phyloP scores from a whole-genome alignment of 2,888 invertebrate genomes.

The Anoplius nigerrimus region DNA sequence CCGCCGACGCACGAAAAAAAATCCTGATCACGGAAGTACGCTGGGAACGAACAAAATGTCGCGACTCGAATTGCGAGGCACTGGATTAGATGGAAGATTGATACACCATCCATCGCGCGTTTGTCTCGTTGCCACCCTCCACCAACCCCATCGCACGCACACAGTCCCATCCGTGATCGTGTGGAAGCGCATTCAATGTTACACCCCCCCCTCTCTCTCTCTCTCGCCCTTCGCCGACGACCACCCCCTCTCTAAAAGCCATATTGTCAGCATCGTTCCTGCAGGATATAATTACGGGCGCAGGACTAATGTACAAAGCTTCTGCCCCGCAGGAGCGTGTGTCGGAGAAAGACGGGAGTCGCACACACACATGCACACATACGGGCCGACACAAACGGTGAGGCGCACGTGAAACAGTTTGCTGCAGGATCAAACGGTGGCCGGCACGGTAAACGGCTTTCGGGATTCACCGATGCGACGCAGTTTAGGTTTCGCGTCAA shows the following conservation, averaged over 20 bases:
- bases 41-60: too few relatives aligned
- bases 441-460: constrained; percentile 24
- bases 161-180: too few relatives aligned
- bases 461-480: neutral
- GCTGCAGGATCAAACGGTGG: constrained; percentile 30
- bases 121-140: neutral
- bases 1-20: too few relatives aligned
- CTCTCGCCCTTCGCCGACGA: neutral
- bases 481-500: neutral
- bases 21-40: too few relatives aligned
- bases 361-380: constrained; percentile 17
- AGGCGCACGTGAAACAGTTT: constrained; percentile 2
- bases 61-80: neutral
- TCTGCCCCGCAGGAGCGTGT: neutral
- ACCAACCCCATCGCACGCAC: neutral
- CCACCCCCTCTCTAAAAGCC: constrained; percentile 7
- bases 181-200: too few relatives aligned
- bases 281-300: constrained; percentile 38
- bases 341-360: constrained; percentile 19
- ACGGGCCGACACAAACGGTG: constrained; percentile 9
- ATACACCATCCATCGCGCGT: too few relatives aligned
- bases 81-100: too few relatives aligned
- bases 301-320: constrained; percentile 40
- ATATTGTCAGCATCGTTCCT: constrained; percentile 37
- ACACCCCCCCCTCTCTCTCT: neutral